Base-by-base conservation (phyloP, 1,140 invertebrate species). In the Drosophila ercepeae region DNA sequence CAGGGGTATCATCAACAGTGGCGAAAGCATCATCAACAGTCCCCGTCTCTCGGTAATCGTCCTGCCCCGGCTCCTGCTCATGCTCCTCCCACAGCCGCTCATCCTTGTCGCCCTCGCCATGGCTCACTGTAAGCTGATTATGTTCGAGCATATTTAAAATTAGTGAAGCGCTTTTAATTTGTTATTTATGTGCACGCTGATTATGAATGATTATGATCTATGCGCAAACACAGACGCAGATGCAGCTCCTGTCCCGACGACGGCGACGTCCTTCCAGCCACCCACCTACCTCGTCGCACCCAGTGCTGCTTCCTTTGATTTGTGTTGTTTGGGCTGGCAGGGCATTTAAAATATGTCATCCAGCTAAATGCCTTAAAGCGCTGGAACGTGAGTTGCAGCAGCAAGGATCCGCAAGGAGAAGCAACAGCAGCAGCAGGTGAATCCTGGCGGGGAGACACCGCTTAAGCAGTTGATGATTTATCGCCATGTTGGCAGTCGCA, bases 121-220 rank as follows among this genome's bases (percentile, higher is more conserved):
- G 49, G 48, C 64, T 45, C 57, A 58, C 72, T 36, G 60, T 88
- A 88, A 88, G 82, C 82, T 88, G 82, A 88, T 88, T 88, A 88
- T 88, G 82, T 88, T 88, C 82, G 82, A 88, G 82, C 82, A 88
- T 88, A 88, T 88, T 88, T 88, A 88, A 88, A 88, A 88, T 88
- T 88, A 88, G 82, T 88, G 82, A 88, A 88, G 82, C 82, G 83
- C 82, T 88, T 88, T 88, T 88, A 88, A 88, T 88, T 88, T 88
- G 82, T 88, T 88, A 88, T 88, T 88, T 88, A 88, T 88, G 82
- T 88, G 83, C 82, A 88, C 82, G 82, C 74, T 88, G 82, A 88
- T 88, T 82, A 88, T 88, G 77, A 88, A 88, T 88, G 82, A 88
- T 88, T 88, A 88, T 88, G 82, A 88, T 88, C 82, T 88, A 88